Percentiles rank a stretch among this genome's conserved stretches.
These are phyloP conservation scores for Gila orcuttii DNA, from an alignment of 2,113 vertebrate species.

Conservation along the genomic window DNA sequence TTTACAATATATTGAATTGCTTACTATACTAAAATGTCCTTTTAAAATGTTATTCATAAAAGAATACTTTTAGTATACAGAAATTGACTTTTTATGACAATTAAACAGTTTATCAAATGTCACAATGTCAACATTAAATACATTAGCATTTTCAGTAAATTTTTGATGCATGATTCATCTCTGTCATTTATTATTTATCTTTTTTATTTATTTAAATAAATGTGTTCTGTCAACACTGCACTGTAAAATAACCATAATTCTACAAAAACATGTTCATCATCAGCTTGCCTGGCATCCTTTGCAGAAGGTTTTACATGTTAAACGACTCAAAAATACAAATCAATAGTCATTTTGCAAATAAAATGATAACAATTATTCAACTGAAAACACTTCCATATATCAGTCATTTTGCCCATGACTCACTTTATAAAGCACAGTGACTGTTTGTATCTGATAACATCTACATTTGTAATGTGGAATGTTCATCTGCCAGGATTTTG, in stretches of 20 bases:
- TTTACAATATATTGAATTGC: background rate
- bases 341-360: background rate
- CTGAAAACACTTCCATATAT: background rate
- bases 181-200: background rate
- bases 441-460: slow-evolving; percentile 7
- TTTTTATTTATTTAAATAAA: background rate
- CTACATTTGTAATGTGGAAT: background rate
- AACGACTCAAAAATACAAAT: background rate
- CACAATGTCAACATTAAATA: background rate
- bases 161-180: background rate
- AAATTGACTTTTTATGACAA: background rate
- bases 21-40: background rate
- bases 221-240: background rate
- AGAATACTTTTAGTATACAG: background rate
- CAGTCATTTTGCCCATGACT: background rate
- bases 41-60: background rate
- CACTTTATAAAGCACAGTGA: background rate
- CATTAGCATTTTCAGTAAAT: background rate
- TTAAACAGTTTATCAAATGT: background rate
- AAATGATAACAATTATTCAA: background rate
- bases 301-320: background rate
- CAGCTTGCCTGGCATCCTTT: background rate
- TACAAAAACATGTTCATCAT: background rate
- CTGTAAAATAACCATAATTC: background rate
- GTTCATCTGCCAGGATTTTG: slow-evolving; percentile 30